Base-by-base conservation (phyloP, 2,888 invertebrate genomes). In the Odiellus spinosus region DNA sequence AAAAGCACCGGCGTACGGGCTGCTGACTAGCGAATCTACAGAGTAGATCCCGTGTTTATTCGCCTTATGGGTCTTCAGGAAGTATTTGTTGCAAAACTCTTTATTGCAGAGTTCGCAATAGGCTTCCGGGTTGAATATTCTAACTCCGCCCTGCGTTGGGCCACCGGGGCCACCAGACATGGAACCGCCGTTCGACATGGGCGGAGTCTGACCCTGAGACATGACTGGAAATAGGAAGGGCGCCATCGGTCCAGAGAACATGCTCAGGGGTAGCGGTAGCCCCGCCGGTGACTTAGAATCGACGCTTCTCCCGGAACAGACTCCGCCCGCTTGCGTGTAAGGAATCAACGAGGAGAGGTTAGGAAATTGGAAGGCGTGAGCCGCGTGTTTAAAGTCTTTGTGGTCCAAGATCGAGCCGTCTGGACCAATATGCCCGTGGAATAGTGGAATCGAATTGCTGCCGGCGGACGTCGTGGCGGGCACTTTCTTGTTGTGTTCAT, bases 51-150 rank as follows among this genome's bases (percentile, higher is more conserved):
- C 91, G 66, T 96, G 95, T 63, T 91, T 93, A 67, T 93, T 93
- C 32, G 93, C 90, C 66, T 90, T 88, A 71, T 96, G 95, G 49
- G 95, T 95, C 68, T 95, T 93, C 20, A 96, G 73, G 67, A 93
- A 95, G 70, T 95, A 93, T 65, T 93, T 93, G 72, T 95, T 93
- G 71, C 95, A 95, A 68, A 96, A 96, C 70, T 95, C 95, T 65
- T 93, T 90, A 71, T 93, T 90, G 73, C 96, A 96, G 50, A 93
- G 75, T 64, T 91, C 88, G 67, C 96, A 96, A 68, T 87, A 95
- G 15, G 93, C 91, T 67, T 95, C 95, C 2, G 85, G 88, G 68
- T 95, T 93, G 66, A 93, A 93, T 60, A 93, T 91, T 59, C 86
- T 57, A 42, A 58, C 53, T 45, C 56, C 53, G 38, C 52, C 52